Conservation (phyloP, 2,797 vertebrate species). For the Pempheris klunzingeri region DNA sequence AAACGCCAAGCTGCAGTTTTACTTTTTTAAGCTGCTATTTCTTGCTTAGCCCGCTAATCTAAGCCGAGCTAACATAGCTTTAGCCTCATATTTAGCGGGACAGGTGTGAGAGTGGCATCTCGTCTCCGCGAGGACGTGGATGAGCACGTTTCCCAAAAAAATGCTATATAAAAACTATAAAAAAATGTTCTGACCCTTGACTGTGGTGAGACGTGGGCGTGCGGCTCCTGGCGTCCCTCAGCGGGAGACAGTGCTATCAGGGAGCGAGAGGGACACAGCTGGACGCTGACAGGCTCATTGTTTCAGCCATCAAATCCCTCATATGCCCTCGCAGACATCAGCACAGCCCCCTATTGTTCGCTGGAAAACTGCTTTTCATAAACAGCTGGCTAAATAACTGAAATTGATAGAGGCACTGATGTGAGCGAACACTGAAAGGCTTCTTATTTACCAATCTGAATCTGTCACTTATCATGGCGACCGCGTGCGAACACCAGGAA, state of each 20-base stretch:
- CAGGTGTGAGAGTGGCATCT: background rate
- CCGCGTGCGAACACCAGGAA: background rate
- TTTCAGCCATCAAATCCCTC: constrained; percentile 63
- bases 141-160: background rate
- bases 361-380: constrained; percentile 53
- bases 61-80: background rate
- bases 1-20: background rate
- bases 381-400: constrained; percentile 41
- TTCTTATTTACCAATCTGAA: constrained; percentile 13
- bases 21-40: background rate
- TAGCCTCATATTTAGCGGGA: background rate
- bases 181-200: background rate
- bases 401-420: constrained; percentile 34
- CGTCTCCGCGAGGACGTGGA: background rate
- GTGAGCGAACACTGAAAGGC: constrained; percentile 23
- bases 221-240: background rate
- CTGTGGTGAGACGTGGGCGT: constrained; percentile 5
- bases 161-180: too few relatives aligned
- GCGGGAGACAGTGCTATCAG: constrained; percentile 27
- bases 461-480: constrained; percentile 5
- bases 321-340: constrained; percentile 44
- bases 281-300: constrained; percentile 64
- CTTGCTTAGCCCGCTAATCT: background rate
- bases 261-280: constrained; percentile 40
- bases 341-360: constrained; percentile 58